Conservation (phyloP, 2,888 invertebrate species). For the Spatulosminthurus flaviceps region DNA sequence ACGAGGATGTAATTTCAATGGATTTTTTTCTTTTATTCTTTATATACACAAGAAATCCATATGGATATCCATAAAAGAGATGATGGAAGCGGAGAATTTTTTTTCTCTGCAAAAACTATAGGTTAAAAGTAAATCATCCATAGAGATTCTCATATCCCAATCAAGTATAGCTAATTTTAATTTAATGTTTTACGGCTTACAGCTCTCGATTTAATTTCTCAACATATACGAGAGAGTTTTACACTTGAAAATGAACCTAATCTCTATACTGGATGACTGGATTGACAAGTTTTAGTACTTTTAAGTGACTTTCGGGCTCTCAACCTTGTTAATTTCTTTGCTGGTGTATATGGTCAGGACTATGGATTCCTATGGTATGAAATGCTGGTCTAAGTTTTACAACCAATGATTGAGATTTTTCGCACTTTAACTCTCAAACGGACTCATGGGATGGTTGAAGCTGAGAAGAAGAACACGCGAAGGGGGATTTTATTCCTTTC, state of each 20-base stretch:
- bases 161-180: background rate
- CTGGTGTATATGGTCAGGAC: background rate
- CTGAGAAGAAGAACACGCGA: too few species aligned
- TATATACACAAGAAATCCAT: background rate
- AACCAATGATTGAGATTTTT: background rate
- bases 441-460: background rate
- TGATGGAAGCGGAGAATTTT: background rate
- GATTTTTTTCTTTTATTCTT: too few species aligned
- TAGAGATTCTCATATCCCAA: background rate
- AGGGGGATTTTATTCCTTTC: too few species aligned
- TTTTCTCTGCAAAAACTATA: too few species aligned
- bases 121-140: background rate
- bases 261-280: constrained; percentile 1
- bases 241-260: background rate
- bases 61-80: background rate
- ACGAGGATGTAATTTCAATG: too few species aligned
- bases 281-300: constrained; percentile 10
- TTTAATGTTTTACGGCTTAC: background rate
- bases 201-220: background rate
- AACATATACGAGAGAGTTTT: background rate
- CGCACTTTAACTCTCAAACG: background rate
- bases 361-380: too few species aligned
- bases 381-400: background rate
- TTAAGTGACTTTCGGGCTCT: background rate
- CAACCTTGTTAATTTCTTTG: background rate